These are phyloP conservation scores for Rostratula benghalensis DNA, from an alignment of 2,113 vertebrate species.

Conservation along the genomic window DNA sequence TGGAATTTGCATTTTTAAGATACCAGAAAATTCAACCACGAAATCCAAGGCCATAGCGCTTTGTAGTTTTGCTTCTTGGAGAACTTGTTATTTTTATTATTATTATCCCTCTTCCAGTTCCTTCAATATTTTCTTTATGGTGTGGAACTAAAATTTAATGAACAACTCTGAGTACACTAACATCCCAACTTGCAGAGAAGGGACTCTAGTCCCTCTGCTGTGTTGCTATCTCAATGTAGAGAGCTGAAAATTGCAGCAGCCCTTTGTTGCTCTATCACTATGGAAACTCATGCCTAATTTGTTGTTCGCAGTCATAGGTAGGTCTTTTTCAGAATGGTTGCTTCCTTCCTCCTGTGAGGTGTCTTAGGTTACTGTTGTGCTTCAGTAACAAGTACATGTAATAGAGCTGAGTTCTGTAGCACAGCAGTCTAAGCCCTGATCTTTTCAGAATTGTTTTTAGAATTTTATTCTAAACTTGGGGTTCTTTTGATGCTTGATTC, in stretches of 20 bases:
- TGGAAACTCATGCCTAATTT: constrained; percentile 61
- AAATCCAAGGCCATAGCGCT: constrained; percentile 32
- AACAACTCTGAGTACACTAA: background rate
- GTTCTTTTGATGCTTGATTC: background rate
- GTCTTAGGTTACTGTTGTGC: constrained; percentile 6
- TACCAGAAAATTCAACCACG: constrained; percentile 3
- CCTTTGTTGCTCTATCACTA: constrained; percentile 53
- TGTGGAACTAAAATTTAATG: background rate
- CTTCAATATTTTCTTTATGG: constrained; percentile 15
- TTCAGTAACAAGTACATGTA: background rate
- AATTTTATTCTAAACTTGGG: background rate
- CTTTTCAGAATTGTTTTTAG: constrained; percentile 1
- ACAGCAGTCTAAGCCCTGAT: background rate
- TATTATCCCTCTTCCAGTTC: background rate
- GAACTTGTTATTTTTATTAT: background rate
- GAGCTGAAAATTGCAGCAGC: constrained; percentile 53
- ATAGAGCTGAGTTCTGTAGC: background rate
- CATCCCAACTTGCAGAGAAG: background rate
- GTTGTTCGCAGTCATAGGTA: constrained; percentile 16
- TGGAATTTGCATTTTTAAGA: constrained; percentile 34
- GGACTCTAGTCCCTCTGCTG: background rate
- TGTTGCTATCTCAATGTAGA: background rate
- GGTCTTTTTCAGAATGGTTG: constrained; percentile 43
- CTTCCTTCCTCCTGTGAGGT: constrained; percentile 17
- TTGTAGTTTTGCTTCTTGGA: background rate